Evolutionary conservation across 2,113 vertebrate species (phyloP).

Genomic region (Oreochromis tanganicae): DNA sequence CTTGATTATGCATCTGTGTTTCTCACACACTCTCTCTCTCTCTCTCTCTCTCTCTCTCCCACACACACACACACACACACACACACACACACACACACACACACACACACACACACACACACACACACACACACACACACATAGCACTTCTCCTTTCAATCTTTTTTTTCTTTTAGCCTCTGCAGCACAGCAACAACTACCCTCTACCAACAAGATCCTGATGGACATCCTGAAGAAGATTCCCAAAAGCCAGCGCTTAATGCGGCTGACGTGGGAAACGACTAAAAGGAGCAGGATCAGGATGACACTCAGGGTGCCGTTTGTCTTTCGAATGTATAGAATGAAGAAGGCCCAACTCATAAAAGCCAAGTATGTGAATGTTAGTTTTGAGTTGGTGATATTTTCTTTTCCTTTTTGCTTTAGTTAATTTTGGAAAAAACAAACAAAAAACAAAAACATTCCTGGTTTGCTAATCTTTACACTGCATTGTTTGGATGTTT

Average conservation of each 20-base stretch:
- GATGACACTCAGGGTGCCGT: slow-evolving; percentile 65
- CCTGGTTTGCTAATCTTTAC: neutral
- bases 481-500: neutral
- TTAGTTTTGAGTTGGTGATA: neutral
- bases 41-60: too few species aligned
- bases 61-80: too few species aligned
- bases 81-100: too few species aligned
- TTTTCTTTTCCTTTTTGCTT: neutral
- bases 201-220: slow-evolving; percentile 35
- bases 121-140: neutral
- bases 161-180: neutral
- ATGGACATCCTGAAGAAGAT: slow-evolving; percentile 55
- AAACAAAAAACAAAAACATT: neutral
- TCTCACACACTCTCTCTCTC: too few species aligned
- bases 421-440: neutral
- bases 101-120: neutral
- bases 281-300: slow-evolving; percentile 32
- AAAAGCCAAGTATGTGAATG: slow-evolving; percentile 64
- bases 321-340: slow-evolving; percentile 65
- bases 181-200: neutral
- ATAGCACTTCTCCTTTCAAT: neutral
- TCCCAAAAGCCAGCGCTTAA: slow-evolving; percentile 23
- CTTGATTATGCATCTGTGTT: too few species aligned
- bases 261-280: neutral
- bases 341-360: slow-evolving; percentile 49